Evolutionary conservation across 2,888 invertebrate species (phyloP), one percentile per base, ranked within the genome.

Genomic region (Cordylochernes scorpioides): DNA sequence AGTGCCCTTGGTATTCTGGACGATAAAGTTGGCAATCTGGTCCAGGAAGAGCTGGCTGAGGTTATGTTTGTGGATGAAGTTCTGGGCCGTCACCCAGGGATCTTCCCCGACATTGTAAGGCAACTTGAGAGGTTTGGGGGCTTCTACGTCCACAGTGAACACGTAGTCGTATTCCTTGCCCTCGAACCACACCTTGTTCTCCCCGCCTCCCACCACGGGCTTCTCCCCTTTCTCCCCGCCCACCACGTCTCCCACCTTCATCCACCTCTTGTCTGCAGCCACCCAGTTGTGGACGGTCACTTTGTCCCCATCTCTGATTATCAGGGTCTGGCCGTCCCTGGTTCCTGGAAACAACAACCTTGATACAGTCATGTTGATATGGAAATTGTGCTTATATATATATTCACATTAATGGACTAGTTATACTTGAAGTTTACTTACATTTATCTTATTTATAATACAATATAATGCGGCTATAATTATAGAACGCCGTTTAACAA

Each of bases 81-180:
- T 60, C 50, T 91, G 80, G 1, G 94, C 88, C 1, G 72, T 74
- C 29, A 64, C 60, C 72, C 82, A 91, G 0, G 88, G 86, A 55
- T 94, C 88, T 42, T 94, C 77, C 14, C 63, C 67, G 34, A 62
- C 63, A 53, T 94, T 86, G 51, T 71, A 94, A 0, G 88, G 88
- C 39, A 94, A 58, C 50, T 91, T 82, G 13, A 91, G 57, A 14
- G 24, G 9, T 0, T 80, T 67, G 0, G 80, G 77, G 27, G 67
- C 66, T 47, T 84, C 75, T 30, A 91, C 71, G 45, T 88, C 86
- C n/a, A 94, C 80, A 40, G 68, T 71, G 52, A 94, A 91, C 15
- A 91, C 86, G 55, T 67, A 88, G 56, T 94, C 94, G 49, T 88
- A 94, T 46, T 78, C 72, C 60, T 64, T n/a, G n/a, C n/a, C n/a